Evolutionary conservation across 2,888 invertebrate genomes (phyloP).

Genomic region (Philaethria dido): DNA sequence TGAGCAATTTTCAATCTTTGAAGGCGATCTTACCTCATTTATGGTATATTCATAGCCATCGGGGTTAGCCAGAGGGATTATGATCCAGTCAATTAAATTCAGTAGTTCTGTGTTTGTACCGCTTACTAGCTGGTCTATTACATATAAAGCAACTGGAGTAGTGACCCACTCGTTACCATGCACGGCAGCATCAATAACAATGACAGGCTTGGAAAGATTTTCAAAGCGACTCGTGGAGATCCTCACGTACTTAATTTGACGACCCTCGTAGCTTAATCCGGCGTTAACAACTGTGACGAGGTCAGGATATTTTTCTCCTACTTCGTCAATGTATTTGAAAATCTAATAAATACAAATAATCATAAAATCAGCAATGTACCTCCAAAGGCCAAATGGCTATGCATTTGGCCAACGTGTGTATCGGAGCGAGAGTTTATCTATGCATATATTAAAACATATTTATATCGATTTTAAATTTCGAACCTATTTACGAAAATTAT

Average conservation of each 20-base stretch:
- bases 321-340: constrained; percentile 70
- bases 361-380: too few species aligned
- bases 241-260: constrained; percentile 84
- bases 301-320: constrained; percentile 72
- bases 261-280: constrained; percentile 83
- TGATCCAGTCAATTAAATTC: constrained; percentile 86
- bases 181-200: constrained; percentile 85
- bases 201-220: constrained; percentile 76
- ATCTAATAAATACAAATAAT: constrained; percentile 65
- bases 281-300: constrained; percentile 81
- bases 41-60: constrained; percentile 88
- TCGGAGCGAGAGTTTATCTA: too few species aligned
- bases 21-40: constrained; percentile 63
- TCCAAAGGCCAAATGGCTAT: too few species aligned
- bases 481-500: too few species aligned
- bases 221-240: constrained; percentile 82
- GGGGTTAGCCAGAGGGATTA: constrained; percentile 87
- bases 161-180: constrained; percentile 90
- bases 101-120: constrained; percentile 79
- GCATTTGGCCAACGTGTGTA: too few species aligned
- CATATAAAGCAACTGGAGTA: constrained; percentile 86
- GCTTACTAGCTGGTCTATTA: constrained; percentile 86
- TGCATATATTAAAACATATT: too few species aligned
- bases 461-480: too few species aligned
- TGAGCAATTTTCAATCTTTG: constrained; percentile 31